Conservation (phyloP, 1,140 invertebrate species). For the Diorhabda sublineata region DNA sequence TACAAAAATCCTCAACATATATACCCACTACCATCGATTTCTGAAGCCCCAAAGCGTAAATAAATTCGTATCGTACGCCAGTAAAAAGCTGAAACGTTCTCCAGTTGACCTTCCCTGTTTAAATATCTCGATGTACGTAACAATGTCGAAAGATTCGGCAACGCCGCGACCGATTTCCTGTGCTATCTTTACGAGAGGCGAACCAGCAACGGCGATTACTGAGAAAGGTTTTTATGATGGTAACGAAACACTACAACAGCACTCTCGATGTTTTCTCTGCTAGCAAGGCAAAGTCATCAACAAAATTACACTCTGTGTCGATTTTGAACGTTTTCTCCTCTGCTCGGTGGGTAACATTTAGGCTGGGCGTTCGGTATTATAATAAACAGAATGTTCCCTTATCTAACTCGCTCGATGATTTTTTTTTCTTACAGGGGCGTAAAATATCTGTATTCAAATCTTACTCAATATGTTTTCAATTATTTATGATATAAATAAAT, state of each 20-base stretch:
- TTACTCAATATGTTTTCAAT: neutral
- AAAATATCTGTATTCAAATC: neutral
- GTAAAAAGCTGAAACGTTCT: slow-evolving; percentile 9
- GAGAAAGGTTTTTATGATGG: slow-evolving; percentile 21
- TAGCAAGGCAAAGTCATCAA: slow-evolving; percentile 25
- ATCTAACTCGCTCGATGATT: neutral
- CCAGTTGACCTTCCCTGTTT: slow-evolving; percentile 5
- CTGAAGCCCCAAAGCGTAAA: slow-evolving; percentile 12
- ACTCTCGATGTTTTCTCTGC: slow-evolving; percentile 15
- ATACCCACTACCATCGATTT: slow-evolving; percentile 11
- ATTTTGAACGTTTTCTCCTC: neutral
- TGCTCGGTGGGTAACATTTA: neutral
- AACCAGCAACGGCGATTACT: slow-evolving; percentile 10
- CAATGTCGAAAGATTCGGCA: slow-evolving; percentile 11
- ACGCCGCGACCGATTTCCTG: slow-evolving; percentile 19
- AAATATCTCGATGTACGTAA: neutral
- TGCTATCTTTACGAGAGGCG: slow-evolving; percentile 17
- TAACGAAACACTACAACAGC: slow-evolving; percentile 11
- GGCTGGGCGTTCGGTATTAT: neutral
- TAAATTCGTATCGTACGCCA: slow-evolving; percentile 5
- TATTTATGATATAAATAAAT: neutral
- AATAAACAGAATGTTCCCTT: neutral
- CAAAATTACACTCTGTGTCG: slow-evolving; percentile 33
- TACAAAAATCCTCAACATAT: neutral
- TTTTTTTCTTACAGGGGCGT: neutral